phyloP scores from a whole-genome alignment of 2,888 invertebrate genomes.

The Gymnoscelis rufifasciata region DNA sequence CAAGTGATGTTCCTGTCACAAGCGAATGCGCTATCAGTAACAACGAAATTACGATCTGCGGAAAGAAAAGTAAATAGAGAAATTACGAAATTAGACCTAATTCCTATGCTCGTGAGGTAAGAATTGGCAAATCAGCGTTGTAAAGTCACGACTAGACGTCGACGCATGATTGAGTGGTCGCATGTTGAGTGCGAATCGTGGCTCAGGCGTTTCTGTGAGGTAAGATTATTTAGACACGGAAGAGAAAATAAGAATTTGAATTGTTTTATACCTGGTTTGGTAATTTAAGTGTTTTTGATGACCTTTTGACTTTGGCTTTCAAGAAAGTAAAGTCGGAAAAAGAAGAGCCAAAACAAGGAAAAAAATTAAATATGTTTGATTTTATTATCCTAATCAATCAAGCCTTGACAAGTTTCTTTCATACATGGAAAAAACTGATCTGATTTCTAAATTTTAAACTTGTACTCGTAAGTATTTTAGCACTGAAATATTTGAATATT shows the following conservation, averaged over 20 bases:
- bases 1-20: not conserved
- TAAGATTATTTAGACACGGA: constrained; percentile 10
- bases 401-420: too few species aligned
- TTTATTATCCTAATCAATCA: too few species aligned
- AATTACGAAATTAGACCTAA: constrained; percentile 16
- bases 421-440: too few species aligned
- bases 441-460: too few species aligned
- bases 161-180: constrained; percentile 41
- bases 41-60: constrained; percentile 10
- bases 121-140: constrained; percentile 27
- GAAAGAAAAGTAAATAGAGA: constrained; percentile 11
- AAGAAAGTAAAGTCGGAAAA: too few species aligned
- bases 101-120: constrained; percentile 12
- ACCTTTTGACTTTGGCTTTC: too few species aligned
- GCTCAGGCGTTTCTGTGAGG: constrained; percentile 26
- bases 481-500: too few species aligned
- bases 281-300: too few species aligned
- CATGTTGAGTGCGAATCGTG: constrained; percentile 39
- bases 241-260: not conserved
- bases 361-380: too few species aligned
- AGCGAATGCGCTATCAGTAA: constrained; percentile 1
- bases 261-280: not conserved
- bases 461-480: too few species aligned
- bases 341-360: too few species aligned
- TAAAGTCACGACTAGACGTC: constrained; percentile 35